Evolutionary conservation across 2,113 vertebrate species (phyloP), one percentile per base, ranked within the genome.

Genomic region (Thunnus thynnus): DNA sequence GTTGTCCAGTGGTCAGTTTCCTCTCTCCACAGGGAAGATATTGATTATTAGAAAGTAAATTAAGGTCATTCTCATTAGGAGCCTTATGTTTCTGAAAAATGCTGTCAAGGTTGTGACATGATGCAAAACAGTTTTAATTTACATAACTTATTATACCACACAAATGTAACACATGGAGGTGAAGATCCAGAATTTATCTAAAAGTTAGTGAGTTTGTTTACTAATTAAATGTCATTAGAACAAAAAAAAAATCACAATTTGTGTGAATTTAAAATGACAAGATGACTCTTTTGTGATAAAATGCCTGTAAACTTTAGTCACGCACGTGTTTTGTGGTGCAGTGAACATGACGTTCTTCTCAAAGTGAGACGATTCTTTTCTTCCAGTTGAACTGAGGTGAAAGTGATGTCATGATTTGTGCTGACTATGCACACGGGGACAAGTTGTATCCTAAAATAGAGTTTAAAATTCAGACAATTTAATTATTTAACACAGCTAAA

Each of bases 401-500:
- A 30, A 46, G 32, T 67, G 72, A 67, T 27, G 62, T 56, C 22
- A 81, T 72, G 13, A 0, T 14, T 48, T 17, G 50, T 11, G 68
- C 79, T 69, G 72, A 55, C 56, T 47, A 2, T 13, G 55, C 70
- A 62, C 30, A 10, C 0, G 5, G 13, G 48, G 41, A 58, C 41
- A 14, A 36, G 47, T 69, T 41, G 12, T 16, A 22, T 11, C 52
- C 25, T 20, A 61, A 30, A 63, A 58, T 32, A 73, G 47, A 77
- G 27, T 67, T 61, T 52, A 13, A 61, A 68, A 55, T 12, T 32
- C 47, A 56, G 56, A 48, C 13, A 27, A 5, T 55, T 78, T 4
- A 64, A 81, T 77, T 55, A 84, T 83, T 69, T 0, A 81, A 66
- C 44, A 18, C 44, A 0, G 55, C 63, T 54, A 56, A 78, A 81